Percentiles rank a stretch among this genome's conserved stretches.
Evolutionary conservation across 2,888 invertebrate genomes (phyloP).

Genomic region (Eurytoma adleriae): DNA sequence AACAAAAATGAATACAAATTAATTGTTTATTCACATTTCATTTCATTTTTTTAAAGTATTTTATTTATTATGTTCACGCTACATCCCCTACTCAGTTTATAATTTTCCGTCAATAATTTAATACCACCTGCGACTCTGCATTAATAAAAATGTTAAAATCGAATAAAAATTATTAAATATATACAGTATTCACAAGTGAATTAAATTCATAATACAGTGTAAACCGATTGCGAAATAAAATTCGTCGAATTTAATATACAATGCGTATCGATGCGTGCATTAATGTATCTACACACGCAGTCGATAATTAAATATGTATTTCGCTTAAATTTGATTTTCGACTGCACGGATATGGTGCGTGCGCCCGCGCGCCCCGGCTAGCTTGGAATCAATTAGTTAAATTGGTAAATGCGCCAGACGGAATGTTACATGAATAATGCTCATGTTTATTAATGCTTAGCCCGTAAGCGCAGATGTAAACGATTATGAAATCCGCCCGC

Average conservation of each 20-base stretch:
- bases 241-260: background rate
- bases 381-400: slow-evolving; percentile 50
- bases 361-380: background rate
- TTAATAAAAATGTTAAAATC: too few species aligned
- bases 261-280: background rate
- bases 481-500: slow-evolving; percentile 41
- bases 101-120: too few species aligned
- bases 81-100: too few species aligned
- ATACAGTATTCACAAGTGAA: too few species aligned
- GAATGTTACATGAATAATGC: slow-evolving; percentile 49
- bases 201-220: too few species aligned
- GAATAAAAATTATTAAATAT: too few species aligned
- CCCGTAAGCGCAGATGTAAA: slow-evolving; percentile 39
- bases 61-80: too few species aligned
- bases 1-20: too few species aligned
- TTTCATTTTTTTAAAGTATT: too few species aligned
- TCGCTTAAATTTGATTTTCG: slow-evolving; percentile 46
- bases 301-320: slow-evolving; percentile 46
- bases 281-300: background rate
- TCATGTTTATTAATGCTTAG: slow-evolving; percentile 51
- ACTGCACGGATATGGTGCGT: background rate
- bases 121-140: too few species aligned
- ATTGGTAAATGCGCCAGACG: slow-evolving; percentile 47
- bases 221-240: background rate
- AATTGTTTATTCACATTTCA: too few species aligned